Conservation (phyloP, 2,113 vertebrate genomes). For the Barnardius zonarius region DNA sequence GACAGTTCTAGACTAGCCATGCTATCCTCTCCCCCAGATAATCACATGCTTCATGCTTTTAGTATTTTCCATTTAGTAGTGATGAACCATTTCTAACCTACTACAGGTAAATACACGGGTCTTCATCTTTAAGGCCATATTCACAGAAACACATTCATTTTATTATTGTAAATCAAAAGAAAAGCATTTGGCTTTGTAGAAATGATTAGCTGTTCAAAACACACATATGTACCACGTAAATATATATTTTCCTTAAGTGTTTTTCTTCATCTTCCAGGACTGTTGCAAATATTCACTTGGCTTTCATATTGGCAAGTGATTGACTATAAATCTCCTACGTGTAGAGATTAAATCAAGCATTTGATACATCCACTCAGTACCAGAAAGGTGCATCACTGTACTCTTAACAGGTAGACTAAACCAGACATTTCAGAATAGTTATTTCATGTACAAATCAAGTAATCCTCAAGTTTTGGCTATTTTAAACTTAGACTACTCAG, state of each 20-base stretch:
- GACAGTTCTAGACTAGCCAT: background rate
- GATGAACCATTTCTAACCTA: background rate
- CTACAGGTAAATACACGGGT: background rate
- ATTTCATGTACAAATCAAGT: background rate
- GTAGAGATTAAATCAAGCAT: background rate
- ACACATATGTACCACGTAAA: background rate
- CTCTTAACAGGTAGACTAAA: background rate
- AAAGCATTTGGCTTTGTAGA: background rate
- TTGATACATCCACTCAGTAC: too few relatives aligned
- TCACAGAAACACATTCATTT: background rate
- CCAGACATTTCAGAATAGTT: background rate
- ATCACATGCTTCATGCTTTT: background rate
- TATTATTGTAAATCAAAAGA: background rate
- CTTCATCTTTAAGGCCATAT: background rate
- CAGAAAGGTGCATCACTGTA: background rate
- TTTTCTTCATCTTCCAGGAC: background rate
- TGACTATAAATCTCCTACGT: background rate
- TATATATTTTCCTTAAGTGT: accelerated
- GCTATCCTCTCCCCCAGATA: background rate
- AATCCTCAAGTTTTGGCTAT: background rate
- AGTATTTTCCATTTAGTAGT: background rate
- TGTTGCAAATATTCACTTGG: background rate
- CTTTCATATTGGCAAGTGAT: background rate
- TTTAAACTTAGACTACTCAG: background rate
- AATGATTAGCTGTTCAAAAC: background rate